A percentile compares a stretch with the other conserved stretches of the same genome.
phyloP scores from a whole-genome alignment of 1,140 invertebrate genomes.

The Drosophila hydei region DNA sequence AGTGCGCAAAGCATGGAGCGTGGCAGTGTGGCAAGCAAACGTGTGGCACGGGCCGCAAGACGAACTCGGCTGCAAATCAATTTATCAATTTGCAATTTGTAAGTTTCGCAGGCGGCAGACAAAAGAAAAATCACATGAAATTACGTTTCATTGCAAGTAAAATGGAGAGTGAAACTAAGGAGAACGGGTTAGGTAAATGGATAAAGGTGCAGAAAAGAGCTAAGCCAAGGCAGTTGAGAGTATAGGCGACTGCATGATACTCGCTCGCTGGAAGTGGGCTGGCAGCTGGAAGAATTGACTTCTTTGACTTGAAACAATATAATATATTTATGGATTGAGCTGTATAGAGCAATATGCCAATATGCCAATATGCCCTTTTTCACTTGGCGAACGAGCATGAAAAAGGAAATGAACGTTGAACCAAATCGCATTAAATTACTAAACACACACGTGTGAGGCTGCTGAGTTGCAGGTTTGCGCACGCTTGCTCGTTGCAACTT shows the following conservation, averaged over 20 bases:
- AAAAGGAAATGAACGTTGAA: slow-evolving; percentile 3
- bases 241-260: too few relatives aligned
- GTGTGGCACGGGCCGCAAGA: slow-evolving; percentile 17
- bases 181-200: slow-evolving; percentile 24
- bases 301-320: too few relatives aligned
- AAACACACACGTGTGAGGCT: slow-evolving; percentile 34
- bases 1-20: background rate
- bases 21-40: background rate
- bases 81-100: slow-evolving; percentile 78
- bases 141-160: slow-evolving; percentile 68
- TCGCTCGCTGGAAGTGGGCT: too few relatives aligned
- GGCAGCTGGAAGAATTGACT: too few relatives aligned
- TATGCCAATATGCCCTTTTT: too few relatives aligned
- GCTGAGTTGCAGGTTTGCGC: slow-evolving; percentile 39
- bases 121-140: slow-evolving; percentile 74
- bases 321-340: too few relatives aligned
- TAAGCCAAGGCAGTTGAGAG: background rate
- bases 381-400: too few relatives aligned
- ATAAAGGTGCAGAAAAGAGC: slow-evolving; percentile 4
- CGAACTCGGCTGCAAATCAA: slow-evolving; percentile 57
- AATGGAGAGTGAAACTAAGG: slow-evolving; percentile 26
- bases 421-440: slow-evolving; percentile 36
- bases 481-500: slow-evolving; percentile 11
- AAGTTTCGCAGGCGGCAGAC: slow-evolving; percentile 49
- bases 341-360: too few relatives aligned